Evolutionary conservation across 2,797 vertebrate species (phyloP).

Genomic region (Malurus splendens): DNA sequence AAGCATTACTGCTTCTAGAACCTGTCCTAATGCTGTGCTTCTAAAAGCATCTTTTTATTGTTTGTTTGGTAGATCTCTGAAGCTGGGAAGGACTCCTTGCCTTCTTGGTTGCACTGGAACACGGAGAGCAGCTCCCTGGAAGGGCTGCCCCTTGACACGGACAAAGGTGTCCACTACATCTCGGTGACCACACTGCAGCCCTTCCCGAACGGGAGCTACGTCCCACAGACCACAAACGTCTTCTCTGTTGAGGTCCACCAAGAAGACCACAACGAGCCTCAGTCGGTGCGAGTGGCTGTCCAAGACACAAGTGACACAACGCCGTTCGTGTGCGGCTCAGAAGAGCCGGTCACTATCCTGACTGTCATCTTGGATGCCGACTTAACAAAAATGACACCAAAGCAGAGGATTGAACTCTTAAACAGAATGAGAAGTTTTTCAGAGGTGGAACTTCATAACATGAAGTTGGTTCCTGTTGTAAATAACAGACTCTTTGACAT

Average conservation of each 20-base stretch:
- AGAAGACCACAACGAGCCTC: constrained; percentile 84
- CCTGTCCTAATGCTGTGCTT: not conserved
- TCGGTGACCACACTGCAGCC: constrained; percentile 75
- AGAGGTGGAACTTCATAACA: constrained; percentile 82
- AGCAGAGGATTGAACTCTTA: constrained; percentile 86
- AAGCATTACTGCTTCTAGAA: not conserved
- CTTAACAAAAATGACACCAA: constrained; percentile 92
- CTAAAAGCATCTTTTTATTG: not conserved
- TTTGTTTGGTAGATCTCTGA: constrained; percentile 79
- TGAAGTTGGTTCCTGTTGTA: constrained; percentile 95
- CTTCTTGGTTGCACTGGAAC: constrained; percentile 92
- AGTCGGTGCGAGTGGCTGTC: constrained; percentile 69
- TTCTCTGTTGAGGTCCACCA: constrained; percentile 92
- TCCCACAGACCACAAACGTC: constrained; percentile 79
- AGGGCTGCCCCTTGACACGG: constrained; percentile 90
- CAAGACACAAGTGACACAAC: constrained; percentile 66
- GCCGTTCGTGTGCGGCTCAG: constrained; percentile 77
- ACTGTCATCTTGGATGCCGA: constrained; percentile 96
- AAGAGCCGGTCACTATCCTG: constrained; percentile 90
- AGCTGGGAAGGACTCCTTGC: constrained; percentile 84
- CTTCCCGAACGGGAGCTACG: constrained; percentile 75
- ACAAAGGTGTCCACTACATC: constrained; percentile 93
- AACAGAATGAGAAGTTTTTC: constrained; percentile 90
- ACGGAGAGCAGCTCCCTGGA: constrained; percentile 72
- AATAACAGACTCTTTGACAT: constrained; percentile 98